phyloP scores from a whole-genome alignment of 2,888 invertebrate genomes.

The Epinotia ramella region DNA sequence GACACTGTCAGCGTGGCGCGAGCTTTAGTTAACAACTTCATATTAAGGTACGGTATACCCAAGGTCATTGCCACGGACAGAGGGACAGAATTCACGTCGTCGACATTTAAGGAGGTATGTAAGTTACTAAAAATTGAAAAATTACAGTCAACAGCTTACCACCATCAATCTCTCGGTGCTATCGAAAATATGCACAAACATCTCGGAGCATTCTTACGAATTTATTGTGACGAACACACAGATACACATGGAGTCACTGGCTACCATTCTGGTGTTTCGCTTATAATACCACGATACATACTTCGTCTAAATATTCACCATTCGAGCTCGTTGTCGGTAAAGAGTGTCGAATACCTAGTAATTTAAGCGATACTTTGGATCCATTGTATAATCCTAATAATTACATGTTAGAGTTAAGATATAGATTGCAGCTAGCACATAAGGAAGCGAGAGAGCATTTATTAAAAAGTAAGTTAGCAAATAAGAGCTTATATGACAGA shows the following conservation, averaged over 20 bases:
- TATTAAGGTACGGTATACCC: slow-evolving; percentile 45
- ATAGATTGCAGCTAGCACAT: slow-evolving; percentile 47
- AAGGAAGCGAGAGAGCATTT: slow-evolving; percentile 15
- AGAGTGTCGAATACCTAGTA: slow-evolving; percentile 45
- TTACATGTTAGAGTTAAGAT: slow-evolving; percentile 47
- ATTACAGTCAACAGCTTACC: slow-evolving; percentile 9
- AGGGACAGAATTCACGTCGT: slow-evolving; percentile 46
- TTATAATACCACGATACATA: slow-evolving; percentile 49
- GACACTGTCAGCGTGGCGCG: not conserved
- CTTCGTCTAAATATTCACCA: slow-evolving; percentile 47
- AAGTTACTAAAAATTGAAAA: slow-evolving; percentile 47
- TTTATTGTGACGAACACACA: slow-evolving; percentile 6
- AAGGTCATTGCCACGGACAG: slow-evolving; percentile 45
- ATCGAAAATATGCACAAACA: slow-evolving; percentile 24
- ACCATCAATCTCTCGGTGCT: slow-evolving; percentile 43
- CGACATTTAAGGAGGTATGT: slow-evolving; percentile 48
- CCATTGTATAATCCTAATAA: slow-evolving; percentile 47
- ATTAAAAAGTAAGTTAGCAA: slow-evolving; percentile 11
- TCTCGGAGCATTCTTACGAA: slow-evolving; percentile 1
- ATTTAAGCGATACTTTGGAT: slow-evolving; percentile 38
- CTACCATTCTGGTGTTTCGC: slow-evolving; percentile 48
- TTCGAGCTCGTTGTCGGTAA: slow-evolving; percentile 49
- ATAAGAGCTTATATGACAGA: slow-evolving; percentile 43
- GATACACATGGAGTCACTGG: slow-evolving; percentile 46
- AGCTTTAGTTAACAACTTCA: slow-evolving; percentile 1